Evolutionary conservation across 2,888 invertebrate species (phyloP).

Genomic region (Conchocele bisecta): DNA sequence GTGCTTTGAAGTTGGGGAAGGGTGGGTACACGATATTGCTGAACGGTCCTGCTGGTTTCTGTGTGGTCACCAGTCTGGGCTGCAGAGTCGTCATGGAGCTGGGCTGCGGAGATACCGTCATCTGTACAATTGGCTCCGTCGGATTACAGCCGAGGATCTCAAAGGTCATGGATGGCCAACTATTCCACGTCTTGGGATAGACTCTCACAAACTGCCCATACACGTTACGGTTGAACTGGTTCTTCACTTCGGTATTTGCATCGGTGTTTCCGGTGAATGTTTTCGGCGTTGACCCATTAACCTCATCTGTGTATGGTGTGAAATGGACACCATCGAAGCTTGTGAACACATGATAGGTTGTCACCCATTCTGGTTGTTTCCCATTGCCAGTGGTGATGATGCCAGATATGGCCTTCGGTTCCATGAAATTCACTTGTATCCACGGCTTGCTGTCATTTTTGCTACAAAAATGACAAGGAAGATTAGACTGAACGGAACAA

Average conservation of each 20-base stretch:
- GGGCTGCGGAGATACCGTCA: slow-evolving; percentile 67
- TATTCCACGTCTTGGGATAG: slow-evolving; percentile 65
- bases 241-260: slow-evolving; percentile 52
- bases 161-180: slow-evolving; percentile 65
- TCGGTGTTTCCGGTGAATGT: slow-evolving; percentile 66
- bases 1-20: slow-evolving; percentile 32
- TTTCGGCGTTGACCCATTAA: slow-evolving; percentile 45
- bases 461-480: slow-evolving; percentile 53
- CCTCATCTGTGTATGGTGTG: slow-evolving; percentile 62
- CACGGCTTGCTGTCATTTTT: slow-evolving; percentile 63
- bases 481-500: too few species aligned
- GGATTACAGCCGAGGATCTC: slow-evolving; percentile 74
- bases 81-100: neutral
- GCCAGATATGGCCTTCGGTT: slow-evolving; percentile 69
- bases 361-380: slow-evolving; percentile 59
- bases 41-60: slow-evolving; percentile 6
- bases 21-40: slow-evolving; percentile 10
- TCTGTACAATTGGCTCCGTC: slow-evolving; percentile 51
- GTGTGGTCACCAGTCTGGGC: neutral
- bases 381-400: slow-evolving; percentile 62
- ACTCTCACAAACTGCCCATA: slow-evolving; percentile 67
- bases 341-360: slow-evolving; percentile 61
- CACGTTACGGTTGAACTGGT: slow-evolving; percentile 68
- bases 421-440: slow-evolving; percentile 72
- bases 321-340: slow-evolving; percentile 68